These are phyloP conservation scores for Phorcus lineatus DNA, from an alignment of 2,888 invertebrate genomes.

Conservation along the genomic window DNA sequence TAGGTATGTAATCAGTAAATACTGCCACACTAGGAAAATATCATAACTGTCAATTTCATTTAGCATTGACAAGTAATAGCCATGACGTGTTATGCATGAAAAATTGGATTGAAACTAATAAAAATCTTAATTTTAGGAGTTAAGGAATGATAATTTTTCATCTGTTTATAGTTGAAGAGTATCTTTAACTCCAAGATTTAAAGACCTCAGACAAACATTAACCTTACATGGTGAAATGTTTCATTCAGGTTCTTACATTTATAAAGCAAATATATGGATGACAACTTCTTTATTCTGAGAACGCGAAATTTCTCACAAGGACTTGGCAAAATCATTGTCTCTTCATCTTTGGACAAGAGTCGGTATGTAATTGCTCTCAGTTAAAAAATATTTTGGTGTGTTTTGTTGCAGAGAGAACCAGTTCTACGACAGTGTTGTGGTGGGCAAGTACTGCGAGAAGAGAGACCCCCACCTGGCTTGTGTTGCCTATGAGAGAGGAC, in stretches of 20 bases:
- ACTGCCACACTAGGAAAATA: neutral
- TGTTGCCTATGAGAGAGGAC: slow-evolving; percentile 98
- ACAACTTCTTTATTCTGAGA: no score
- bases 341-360: no score
- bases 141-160: neutral
- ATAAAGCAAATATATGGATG: no score
- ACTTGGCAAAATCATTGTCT: no score
- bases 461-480: slow-evolving; percentile 99
- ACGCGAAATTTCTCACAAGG: no score
- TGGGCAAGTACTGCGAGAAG: slow-evolving; percentile 98
- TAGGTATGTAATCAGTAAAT: slow-evolving; percentile 76
- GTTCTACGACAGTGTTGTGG: slow-evolving; percentile 94
- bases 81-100: no score
- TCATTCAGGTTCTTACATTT: no score
- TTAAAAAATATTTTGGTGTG: neutral
- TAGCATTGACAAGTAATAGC: no score
- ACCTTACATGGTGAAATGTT: neutral
- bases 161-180: neutral
- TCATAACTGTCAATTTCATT: no score
- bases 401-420: slow-evolving; percentile 81
- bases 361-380: no score
- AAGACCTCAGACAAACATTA: neutral
- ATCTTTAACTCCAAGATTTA: neutral
- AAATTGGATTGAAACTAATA: no score
- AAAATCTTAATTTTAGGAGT: neutral